Base-by-base conservation (phyloP, 2,797 vertebrate species). In the Phoxinus dragarum region DNA sequence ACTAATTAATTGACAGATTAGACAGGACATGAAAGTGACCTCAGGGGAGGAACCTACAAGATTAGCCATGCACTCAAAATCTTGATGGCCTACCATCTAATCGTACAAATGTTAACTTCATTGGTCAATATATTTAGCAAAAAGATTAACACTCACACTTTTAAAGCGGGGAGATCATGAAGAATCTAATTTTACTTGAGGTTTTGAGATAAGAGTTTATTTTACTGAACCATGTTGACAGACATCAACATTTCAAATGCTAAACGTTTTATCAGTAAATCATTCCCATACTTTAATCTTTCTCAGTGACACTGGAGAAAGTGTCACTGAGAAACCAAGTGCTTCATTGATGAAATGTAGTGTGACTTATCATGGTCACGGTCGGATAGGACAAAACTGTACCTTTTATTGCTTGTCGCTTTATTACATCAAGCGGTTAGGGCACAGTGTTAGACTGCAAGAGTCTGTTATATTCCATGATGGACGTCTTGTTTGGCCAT, bases 1-100 rank as follows among this genome's bases (percentile, higher is more conserved):
- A 54, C 64, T 69, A 80, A 80, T 54, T 80, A 5, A 71, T 81
- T 81, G 40, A 71, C 66, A 69, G 79, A 81, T 71, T 40, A 81
- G 9, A 81, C 40, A 38, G 16, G 16, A 71, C 34, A 71, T 56
- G 7, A 56, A 42, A 71, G 49, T 42, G 16, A 71, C 66, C 80
- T 12, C 49, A 81, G 23, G 7, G 16, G 12, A 52, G 1, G 34
- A 81, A 31, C 36, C 23, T 56, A 42, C 34, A 27, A 54, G 67
- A 71, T 54, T 21, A 71, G 34, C 23, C 38, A 27, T 27, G 1
- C 27, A 2, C 14, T 40, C 16, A 27, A 52, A 71, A 16, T 6
- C 67, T 67, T 36, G 6, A 77, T 27, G 11, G 6, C 23, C 34
- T 59, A 61, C 19, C 34, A 76, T n/a, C 38, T 38, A 40, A 31